Evolutionary conservation across 2,888 invertebrate genomes (phyloP).

Genomic region (Sinopyrophorus schimmeli): DNA sequence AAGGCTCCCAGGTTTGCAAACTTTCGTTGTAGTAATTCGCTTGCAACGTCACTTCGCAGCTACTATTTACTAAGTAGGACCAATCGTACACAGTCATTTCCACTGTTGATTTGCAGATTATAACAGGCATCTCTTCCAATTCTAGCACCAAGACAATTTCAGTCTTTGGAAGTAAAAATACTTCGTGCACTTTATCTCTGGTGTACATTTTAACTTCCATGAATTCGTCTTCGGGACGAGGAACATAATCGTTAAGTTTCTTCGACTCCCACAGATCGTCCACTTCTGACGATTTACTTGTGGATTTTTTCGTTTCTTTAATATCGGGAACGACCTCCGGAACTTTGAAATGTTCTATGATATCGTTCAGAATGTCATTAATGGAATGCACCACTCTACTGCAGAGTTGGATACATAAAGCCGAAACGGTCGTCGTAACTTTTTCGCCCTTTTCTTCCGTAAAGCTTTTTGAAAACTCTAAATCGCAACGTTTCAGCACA

Average conservation of each 20-base stretch:
- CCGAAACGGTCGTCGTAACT: slow-evolving; percentile 67
- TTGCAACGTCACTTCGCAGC: slow-evolving; percentile 54
- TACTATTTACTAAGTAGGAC: slow-evolving; percentile 59
- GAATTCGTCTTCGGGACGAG: slow-evolving; percentile 33
- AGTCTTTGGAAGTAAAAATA: slow-evolving; percentile 55
- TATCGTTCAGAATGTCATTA: slow-evolving; percentile 58
- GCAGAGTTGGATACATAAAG: slow-evolving; percentile 72
- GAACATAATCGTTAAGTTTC: slow-evolving; percentile 57
- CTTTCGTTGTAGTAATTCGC: slow-evolving; percentile 56
- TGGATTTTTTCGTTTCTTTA: slow-evolving; percentile 14
- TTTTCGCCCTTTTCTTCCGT: slow-evolving; percentile 69
- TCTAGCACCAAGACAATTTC: slow-evolving; percentile 68
- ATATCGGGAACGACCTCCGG: slow-evolving; percentile 41
- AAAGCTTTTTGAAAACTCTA: slow-evolving; percentile 68
- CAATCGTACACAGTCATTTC: slow-evolving; percentile 68
- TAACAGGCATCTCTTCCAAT: slow-evolving; percentile 63
- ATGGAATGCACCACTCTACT: slow-evolving; percentile 74
- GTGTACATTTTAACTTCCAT: slow-evolving; percentile 18
- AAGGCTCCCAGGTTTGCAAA: slow-evolving; percentile 74
- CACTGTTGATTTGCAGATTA: slow-evolving; percentile 60
- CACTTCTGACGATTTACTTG: slow-evolving; percentile 25
- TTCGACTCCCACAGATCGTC: slow-evolving; percentile 75
- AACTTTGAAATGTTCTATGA: slow-evolving; percentile 53
- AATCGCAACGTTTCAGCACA: slow-evolving; percentile 70
- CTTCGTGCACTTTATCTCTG: slow-evolving; percentile 37